phyloP scores from a whole-genome alignment of 2,888 invertebrate species.

The Aquatica leii region DNA sequence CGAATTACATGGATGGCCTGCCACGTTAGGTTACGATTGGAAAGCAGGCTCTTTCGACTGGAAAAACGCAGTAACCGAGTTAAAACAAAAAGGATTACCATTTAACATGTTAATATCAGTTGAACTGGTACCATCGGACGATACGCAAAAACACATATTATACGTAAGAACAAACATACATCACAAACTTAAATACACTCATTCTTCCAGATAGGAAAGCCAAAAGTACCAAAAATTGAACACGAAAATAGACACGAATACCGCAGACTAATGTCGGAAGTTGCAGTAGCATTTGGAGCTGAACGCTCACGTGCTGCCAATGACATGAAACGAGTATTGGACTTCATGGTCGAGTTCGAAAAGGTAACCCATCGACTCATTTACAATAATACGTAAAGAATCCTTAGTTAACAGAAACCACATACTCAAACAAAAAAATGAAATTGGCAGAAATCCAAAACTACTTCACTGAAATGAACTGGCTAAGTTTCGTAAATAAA shows the following conservation, averaged over 20 bases:
- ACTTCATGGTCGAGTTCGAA: slow-evolving; percentile 43
- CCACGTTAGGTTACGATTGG: slow-evolving; percentile 44
- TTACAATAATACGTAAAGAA: background rate
- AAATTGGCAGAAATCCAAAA: background rate
- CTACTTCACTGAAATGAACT: background rate
- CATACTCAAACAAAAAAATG: background rate
- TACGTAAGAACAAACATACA: too few species aligned
- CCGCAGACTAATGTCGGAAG: slow-evolving; percentile 41
- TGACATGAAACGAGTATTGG: slow-evolving; percentile 43
- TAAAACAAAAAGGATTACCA: slow-evolving; percentile 45
- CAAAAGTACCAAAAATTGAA: background rate
- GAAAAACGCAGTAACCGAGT: slow-evolving; percentile 44
- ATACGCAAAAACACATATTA: background rate
- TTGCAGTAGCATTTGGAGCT: slow-evolving; percentile 43
- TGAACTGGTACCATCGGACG: background rate
- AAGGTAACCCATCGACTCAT: slow-evolving; percentile 27
- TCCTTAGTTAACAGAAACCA: slow-evolving; percentile 9
- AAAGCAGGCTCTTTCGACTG: slow-evolving; percentile 45
- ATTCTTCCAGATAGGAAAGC: slow-evolving; percentile 5
- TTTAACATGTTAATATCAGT: slow-evolving; percentile 39
- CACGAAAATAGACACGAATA: background rate
- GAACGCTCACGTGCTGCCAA: slow-evolving; percentile 28
- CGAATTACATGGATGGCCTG: slow-evolving; percentile 51
- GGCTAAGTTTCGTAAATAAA: background rate
- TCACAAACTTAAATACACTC: background rate